Base-by-base conservation (phyloP, 2,113 vertebrate species). In the Geococcyx californianus region DNA sequence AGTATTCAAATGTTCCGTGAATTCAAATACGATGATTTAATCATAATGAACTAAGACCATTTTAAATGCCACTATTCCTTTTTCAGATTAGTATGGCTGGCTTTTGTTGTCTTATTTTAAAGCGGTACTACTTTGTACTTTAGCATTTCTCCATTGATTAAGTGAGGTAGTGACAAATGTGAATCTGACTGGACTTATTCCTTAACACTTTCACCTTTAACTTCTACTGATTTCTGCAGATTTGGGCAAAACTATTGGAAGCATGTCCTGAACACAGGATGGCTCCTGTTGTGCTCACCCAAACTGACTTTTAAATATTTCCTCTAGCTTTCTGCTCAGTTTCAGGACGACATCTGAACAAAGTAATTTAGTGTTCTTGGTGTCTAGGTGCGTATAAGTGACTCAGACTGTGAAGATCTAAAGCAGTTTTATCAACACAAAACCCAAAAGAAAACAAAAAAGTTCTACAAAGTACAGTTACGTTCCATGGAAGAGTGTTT, bases 1-100 rank as follows among this genome's bases (percentile, higher is more conserved):
- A 9, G 2, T 24, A 15, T 51, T 54, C 20, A 17, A 38, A 69
- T 20, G 0, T 10, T 56, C 10, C 9, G 0, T 8, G 1, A 16
- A 40, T 63, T 85, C 7, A 18, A 70, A 49, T 70, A 33, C 31
- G 13, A 70, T 34, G 6, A 1, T 1, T 16, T 34, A 42, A 13
- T 42, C 40, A 6, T 44, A 58, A 58, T 47, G 26, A 38, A 47
- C 11, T 28, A 38, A 5, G 4, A 13, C 1, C 11, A 10, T 31
- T 83, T 54, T 12, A 63, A 88, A 72, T 36, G 8, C 7, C 3
- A 13, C 1, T 4, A 1, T 55, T 62, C 16, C 4, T 1, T 79
- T 66, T 58, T 45, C 18, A 28, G 24, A 13, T 69, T 20, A 38
- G 4, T 12, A 14, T 19, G 16, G 12, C 4, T 45, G 6, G 6